Conservation (phyloP, 1,140 invertebrate genomes). For the Brachionus angularis region DNA sequence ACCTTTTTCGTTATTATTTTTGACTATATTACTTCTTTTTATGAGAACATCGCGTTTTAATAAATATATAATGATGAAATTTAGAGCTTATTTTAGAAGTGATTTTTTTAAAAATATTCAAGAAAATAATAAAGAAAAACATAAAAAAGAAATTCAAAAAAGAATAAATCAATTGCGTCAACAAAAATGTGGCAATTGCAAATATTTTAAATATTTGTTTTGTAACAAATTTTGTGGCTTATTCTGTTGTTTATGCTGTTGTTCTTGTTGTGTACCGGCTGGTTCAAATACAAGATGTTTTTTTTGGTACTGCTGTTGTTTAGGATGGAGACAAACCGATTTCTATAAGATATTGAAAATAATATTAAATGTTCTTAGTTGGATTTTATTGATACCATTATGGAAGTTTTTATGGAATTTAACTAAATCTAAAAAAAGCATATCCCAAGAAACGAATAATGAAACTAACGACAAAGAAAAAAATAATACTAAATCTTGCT, state of each 20-base stretch:
- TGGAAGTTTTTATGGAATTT: slow-evolving; percentile 23
- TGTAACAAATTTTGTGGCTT: slow-evolving; percentile 19
- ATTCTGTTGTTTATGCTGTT: slow-evolving; percentile 36
- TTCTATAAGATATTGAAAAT: background rate
- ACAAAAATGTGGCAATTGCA: slow-evolving; percentile 14
- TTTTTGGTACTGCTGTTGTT: background rate
- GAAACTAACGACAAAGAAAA: background rate
- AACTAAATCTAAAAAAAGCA: slow-evolving; percentile 2
- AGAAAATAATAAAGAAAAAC: background rate
- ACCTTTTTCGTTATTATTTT: slow-evolving; percentile 27
- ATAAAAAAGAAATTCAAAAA: background rate
- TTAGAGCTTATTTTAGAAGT: slow-evolving; percentile 7
- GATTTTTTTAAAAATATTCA: slow-evolving; percentile 1
- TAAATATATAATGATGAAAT: slow-evolving; percentile 16
- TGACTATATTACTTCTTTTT: background rate
- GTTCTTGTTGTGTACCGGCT: slow-evolving; percentile 35
- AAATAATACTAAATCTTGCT: background rate
- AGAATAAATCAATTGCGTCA: background rate
- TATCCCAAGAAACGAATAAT: background rate
- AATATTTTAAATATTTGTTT: background rate
- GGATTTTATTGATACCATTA: background rate
- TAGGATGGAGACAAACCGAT: slow-evolving; percentile 23
- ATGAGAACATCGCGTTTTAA: slow-evolving; percentile 16
- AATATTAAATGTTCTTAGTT: background rate
- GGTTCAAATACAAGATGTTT: slow-evolving; percentile 36